A percentile compares a stretch with the other conserved stretches of the same genome.
Evolutionary conservation across 1,140 invertebrate species (phyloP).

Genomic region (Heliothis virescens): DNA sequence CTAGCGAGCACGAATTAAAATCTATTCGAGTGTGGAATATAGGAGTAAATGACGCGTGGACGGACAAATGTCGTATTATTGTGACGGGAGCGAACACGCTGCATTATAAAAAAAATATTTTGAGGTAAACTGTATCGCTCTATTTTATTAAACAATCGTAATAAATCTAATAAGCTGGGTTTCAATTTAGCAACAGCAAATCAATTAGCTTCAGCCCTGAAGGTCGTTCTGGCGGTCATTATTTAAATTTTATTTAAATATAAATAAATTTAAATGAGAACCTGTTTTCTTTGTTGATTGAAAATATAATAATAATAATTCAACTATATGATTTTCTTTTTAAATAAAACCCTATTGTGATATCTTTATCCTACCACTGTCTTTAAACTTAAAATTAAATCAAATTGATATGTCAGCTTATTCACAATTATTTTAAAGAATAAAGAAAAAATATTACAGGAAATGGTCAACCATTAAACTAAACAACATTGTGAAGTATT

Average conservation of each 20-base stretch:
- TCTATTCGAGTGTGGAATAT: constrained; percentile 63
- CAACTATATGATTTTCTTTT: too few relatives aligned
- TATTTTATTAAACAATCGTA: constrained; percentile 15
- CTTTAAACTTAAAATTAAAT: neutral
- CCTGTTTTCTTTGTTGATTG: too few relatives aligned
- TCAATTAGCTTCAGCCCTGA: too few relatives aligned
- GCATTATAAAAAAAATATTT: constrained; percentile 46
- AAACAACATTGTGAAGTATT: constrained; percentile 21
- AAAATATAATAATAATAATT: too few relatives aligned
- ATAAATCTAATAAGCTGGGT: too few relatives aligned
- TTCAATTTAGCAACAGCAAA: too few relatives aligned
- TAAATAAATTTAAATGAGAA: too few relatives aligned
- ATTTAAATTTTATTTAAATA: too few relatives aligned
- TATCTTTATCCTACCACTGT: neutral
- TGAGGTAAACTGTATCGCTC: neutral
- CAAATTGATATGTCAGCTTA: constrained; percentile 43
- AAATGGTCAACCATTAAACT: neutral
- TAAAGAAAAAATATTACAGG: constrained; percentile 26
- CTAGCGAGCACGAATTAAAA: constrained; percentile 66
- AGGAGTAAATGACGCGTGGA: constrained; percentile 65
- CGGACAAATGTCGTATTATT: constrained; percentile 59
- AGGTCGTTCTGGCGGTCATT: too few relatives aligned
- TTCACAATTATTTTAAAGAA: constrained; percentile 36
- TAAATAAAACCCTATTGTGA: too few relatives aligned
- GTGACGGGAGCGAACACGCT: constrained; percentile 54